A percentile compares a stretch with the other conserved stretches of the same genome.
These are phyloP conservation scores for Pelecanoides urinatrix DNA, from an alignment of 2,113 vertebrate species.

Conservation along the genomic window DNA sequence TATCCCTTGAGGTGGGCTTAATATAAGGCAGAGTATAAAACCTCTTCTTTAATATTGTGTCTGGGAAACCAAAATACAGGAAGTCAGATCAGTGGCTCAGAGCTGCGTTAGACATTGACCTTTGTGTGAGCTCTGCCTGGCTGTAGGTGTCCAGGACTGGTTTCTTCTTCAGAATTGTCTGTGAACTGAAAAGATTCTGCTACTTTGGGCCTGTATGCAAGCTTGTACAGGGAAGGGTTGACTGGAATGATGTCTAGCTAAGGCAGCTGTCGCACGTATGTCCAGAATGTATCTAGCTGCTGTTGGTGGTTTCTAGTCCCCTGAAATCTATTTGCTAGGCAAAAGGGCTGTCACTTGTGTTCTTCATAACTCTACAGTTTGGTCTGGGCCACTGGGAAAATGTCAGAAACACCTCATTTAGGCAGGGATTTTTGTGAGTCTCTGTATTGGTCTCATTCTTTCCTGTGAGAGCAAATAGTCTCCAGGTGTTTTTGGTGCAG, in stretches of 20 bases:
- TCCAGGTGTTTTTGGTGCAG: background rate
- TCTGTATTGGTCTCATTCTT: background rate
- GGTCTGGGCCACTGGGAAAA: background rate
- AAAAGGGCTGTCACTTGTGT: background rate
- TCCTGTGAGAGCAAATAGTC: background rate
- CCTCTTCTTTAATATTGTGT: background rate
- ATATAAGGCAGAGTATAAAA: background rate
- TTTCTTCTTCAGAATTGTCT: background rate
- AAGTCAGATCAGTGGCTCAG: background rate
- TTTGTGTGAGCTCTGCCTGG: background rate
- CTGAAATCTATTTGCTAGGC: background rate
- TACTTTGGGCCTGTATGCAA: background rate
- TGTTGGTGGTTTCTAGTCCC: background rate
- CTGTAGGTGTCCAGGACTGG: accelerated
- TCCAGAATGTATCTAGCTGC: background rate
- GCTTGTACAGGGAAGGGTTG: background rate
- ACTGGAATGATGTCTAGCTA: background rate
- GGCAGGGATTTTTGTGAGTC: background rate
- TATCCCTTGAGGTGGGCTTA: background rate
- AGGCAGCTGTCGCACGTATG: background rate
- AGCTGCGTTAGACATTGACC: background rate
- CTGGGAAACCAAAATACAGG: background rate
- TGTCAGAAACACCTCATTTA: background rate
- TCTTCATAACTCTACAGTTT: background rate
- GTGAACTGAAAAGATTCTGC: background rate